Percentiles rank a stretch among this genome's conserved stretches.
phyloP scores from a whole-genome alignment of 2,797 vertebrate genomes.

The Amblyopsis hoosieri region DNA sequence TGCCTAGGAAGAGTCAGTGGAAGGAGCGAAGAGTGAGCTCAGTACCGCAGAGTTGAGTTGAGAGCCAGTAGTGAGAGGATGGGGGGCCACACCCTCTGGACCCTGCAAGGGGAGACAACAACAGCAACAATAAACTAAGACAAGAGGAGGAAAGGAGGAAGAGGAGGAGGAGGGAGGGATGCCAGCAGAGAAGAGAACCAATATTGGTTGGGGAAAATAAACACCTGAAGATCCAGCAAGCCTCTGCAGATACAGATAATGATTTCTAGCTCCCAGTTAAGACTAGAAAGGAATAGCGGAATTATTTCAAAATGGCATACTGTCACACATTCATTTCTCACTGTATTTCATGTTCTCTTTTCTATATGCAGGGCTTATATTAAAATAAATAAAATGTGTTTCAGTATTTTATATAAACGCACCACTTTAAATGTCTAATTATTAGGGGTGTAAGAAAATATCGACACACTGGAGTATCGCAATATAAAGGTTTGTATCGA shows the following conservation, averaged over 20 bases:
- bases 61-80: slow-evolving; percentile 84
- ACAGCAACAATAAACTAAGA: slow-evolving; percentile 84
- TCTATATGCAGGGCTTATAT: slow-evolving; percentile 7
- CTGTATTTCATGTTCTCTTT: neutral
- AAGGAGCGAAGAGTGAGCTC: slow-evolving; percentile 55
- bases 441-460: too few relatives aligned
- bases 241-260: too few relatives aligned
- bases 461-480: too few relatives aligned
- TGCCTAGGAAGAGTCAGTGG: slow-evolving; percentile 26
- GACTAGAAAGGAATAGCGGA: neutral
- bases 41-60: slow-evolving; percentile 86
- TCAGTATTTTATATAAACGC: slow-evolving; percentile 23
- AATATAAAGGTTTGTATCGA: too few relatives aligned
- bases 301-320: neutral
- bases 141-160: slow-evolving; percentile 51
- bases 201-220: slow-evolving; percentile 30
- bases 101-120: slow-evolving; percentile 87
- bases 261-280: neutral
- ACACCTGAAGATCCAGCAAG: slow-evolving; percentile 16
- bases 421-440: too few relatives aligned
- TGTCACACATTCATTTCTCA: too few relatives aligned
- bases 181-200: slow-evolving; percentile 37
- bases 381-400: slow-evolving; percentile 22
- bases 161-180: slow-evolving; percentile 41
- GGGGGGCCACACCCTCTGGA: slow-evolving; percentile 82